These are phyloP conservation scores for Lamellibrachia columna DNA, from an alignment of 2,888 invertebrate genomes.

Conservation along the genomic window DNA sequence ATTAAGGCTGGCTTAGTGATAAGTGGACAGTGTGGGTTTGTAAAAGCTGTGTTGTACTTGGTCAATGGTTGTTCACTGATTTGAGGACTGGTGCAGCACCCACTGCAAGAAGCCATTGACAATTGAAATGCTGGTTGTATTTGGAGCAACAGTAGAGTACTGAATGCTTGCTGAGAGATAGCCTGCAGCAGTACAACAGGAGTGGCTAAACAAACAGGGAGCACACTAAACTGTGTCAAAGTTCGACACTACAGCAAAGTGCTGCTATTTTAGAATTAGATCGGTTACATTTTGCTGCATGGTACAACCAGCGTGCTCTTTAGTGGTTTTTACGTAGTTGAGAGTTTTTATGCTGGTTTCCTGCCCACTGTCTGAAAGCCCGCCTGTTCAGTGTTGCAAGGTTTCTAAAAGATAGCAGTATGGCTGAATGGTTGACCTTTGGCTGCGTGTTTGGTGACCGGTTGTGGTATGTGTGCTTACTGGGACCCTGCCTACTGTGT, in stretches of 20 bases:
- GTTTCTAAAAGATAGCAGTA: background rate
- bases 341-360: background rate
- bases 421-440: background rate
- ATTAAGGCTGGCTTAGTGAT: background rate
- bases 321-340: background rate
- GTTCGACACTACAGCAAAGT: background rate
- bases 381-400: background rate
- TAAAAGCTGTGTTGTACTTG: background rate
- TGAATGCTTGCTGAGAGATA: background rate
- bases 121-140: background rate
- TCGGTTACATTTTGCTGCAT: background rate
- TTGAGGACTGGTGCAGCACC: background rate
- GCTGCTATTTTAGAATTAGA: background rate
- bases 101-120: background rate
- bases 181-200: background rate
- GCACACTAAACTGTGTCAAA: slow-evolving; percentile 1
- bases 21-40: background rate
- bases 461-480: background rate
- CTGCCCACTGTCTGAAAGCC: background rate
- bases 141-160: background rate
- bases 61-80: background rate
- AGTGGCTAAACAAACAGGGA: slow-evolving; percentile 4
- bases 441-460: background rate
- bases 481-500: background rate
- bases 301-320: background rate